These are phyloP conservation scores for Suillia variegata DNA, from an alignment of 2,888 invertebrate genomes.

Conservation along the genomic window DNA sequence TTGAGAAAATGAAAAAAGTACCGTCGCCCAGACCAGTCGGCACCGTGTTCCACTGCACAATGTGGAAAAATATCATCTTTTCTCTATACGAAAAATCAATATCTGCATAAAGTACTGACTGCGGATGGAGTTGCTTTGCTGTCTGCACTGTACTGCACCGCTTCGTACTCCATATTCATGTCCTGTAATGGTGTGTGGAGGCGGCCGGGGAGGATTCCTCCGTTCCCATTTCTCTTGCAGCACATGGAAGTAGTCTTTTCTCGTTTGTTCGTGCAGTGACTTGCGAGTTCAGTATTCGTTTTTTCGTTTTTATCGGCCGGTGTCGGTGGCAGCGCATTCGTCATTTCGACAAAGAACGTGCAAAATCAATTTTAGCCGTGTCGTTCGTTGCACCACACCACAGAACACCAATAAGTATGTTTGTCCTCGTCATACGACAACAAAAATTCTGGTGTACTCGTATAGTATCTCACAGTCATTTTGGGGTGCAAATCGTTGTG, in stretches of 20 bases:
- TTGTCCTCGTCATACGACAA: too few relatives aligned
- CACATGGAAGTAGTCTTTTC: background rate
- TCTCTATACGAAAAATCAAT: slow-evolving; percentile 54
- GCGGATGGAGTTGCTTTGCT: slow-evolving; percentile 30
- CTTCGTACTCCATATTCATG: too few relatives aligned
- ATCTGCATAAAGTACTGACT: slow-evolving; percentile 43
- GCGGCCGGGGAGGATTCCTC: too few relatives aligned
- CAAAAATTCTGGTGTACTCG: too few relatives aligned
- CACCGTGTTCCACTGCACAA: background rate
- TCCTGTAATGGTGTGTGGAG: background rate
- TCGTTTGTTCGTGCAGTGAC: background rate
- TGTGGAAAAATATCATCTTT: slow-evolving; percentile 29
- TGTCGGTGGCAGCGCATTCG: too few relatives aligned
- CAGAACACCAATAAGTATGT: too few relatives aligned
- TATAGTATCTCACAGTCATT: too few relatives aligned
- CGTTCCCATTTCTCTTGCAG: too few relatives aligned
- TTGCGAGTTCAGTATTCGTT: background rate
- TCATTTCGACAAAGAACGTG: too few relatives aligned
- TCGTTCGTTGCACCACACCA: background rate
- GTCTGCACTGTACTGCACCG: background rate
- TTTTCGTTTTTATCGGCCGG: too few relatives aligned
- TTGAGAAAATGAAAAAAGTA: background rate
- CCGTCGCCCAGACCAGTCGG: background rate
- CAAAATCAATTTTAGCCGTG: slow-evolving; percentile 1
- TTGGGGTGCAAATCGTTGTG: slow-evolving; percentile 1